Evolutionary conservation across 64 coral and sea anemone species (phyloP), one percentile per base, ranked within the genome.

Genomic region (Actinia equina): DNA sequence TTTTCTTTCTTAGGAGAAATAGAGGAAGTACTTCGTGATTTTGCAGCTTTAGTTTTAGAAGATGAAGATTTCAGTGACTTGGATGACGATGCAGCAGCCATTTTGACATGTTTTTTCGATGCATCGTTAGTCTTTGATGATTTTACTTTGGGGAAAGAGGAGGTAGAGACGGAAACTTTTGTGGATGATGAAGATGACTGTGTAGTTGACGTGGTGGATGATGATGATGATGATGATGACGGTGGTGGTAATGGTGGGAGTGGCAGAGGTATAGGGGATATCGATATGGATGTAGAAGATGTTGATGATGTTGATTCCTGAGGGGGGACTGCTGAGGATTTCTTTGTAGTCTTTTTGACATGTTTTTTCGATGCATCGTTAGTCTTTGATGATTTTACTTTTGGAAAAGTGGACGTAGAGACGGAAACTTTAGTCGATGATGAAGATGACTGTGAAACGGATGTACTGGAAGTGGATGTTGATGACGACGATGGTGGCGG

Each of bases 171-270:
- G 0, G 80, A 83, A 16, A 44, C 45, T 83, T 26, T 42, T 17
- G 80, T 42, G 7, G 37, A 18, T 45, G 80, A 83, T 83, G 80
- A 45, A n/a, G 80, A 45, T 83, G 80, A 83, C 49, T 83, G 80
- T 7, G 30, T 37, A 37, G 30, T 37, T 37, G 77, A 42, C 0
- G 7, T 79, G 44, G 76, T 42, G 44, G 76, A 26, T 79, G 80
- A 22, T 20, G 80, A 20, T 8, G 80, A 16, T 83, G 80, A 22
- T 23, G 80, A 22, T 56, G 43, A 37, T 37, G 30, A 37, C 30
- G 80, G 52, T 20, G 80, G 52, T 8, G 80, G 43, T 83, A 44
- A 22, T 23, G 80, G 52, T 56, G 43, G 80, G 4, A 12, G 80
- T 23, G 43, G 80, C 3, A 52, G 7, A 2, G 44, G 17, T 83